Evolutionary conservation across 2,797 vertebrate species (phyloP).

Genomic region (Amazona finschi): DNA sequence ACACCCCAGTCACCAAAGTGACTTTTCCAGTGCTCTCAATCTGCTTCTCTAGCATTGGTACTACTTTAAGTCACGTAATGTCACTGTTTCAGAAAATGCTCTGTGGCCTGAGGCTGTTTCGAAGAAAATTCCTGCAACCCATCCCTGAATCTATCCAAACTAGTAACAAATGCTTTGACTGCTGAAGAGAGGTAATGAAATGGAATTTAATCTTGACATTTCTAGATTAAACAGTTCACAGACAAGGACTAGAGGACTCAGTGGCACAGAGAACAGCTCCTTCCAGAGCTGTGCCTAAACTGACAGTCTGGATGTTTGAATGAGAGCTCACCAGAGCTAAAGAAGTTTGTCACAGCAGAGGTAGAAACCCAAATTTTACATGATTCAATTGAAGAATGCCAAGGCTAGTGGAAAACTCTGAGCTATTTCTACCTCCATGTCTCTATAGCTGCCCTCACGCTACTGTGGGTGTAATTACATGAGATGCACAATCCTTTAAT

Average conservation of each 20-base stretch:
- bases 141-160: background rate
- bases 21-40: background rate
- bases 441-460: background rate
- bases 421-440: background rate
- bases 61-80: background rate
- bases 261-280: background rate
- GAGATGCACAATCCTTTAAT: background rate
- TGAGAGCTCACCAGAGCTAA: background rate
- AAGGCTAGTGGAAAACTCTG: background rate
- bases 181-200: background rate
- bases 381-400: background rate
- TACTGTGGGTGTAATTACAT: background rate
- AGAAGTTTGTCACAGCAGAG: background rate
- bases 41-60: background rate
- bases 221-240: background rate
- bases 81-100: background rate
- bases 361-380: background rate
- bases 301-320: background rate
- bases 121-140: background rate
- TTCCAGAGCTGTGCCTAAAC: background rate
- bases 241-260: background rate
- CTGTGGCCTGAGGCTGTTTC: background rate
- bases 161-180: background rate
- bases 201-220: background rate
- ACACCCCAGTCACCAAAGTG: fast-evolving